Evolutionary conservation across 2,888 invertebrate species (phyloP).

Genomic region (Dryococelus australis): DNA sequence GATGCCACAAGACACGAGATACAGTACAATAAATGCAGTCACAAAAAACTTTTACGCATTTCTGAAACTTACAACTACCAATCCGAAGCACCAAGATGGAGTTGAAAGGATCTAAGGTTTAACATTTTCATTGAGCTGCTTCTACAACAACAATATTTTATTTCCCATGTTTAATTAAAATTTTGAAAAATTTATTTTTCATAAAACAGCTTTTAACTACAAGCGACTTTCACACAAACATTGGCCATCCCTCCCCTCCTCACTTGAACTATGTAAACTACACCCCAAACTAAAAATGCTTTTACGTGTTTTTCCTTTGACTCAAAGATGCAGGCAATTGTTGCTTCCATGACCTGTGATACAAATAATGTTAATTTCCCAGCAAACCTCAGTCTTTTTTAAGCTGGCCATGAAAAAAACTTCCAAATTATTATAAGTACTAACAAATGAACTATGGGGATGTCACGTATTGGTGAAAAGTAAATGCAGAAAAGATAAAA

Average conservation of each 20-base stretch:
- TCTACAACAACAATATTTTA: background rate
- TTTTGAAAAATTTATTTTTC: background rate
- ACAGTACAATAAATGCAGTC: too few species aligned
- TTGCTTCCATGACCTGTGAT: background rate
- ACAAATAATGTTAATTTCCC: background rate
- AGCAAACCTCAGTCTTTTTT: slow-evolving; percentile 7
- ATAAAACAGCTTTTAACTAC: background rate
- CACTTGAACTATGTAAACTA: background rate
- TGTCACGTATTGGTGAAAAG: background rate
- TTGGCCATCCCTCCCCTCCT: background rate
- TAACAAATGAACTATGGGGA: background rate
- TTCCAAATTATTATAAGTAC: slow-evolving; percentile 16
- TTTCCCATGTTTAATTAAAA: background rate
- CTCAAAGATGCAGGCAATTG: background rate
- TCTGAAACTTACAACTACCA: too few species aligned
- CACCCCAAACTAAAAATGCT: background rate
- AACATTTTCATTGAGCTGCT: background rate
- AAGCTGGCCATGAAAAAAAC: background rate
- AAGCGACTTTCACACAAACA: background rate
- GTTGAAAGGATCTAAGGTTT: background rate
- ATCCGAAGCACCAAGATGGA: too few species aligned
- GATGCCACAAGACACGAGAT: too few species aligned
- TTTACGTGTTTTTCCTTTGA: background rate
- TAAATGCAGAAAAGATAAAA: background rate
- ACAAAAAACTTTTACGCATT: too few species aligned